Evolutionary conservation across 2,888 invertebrate species (phyloP).

Genomic region (Nesidiocoris tenuis): DNA sequence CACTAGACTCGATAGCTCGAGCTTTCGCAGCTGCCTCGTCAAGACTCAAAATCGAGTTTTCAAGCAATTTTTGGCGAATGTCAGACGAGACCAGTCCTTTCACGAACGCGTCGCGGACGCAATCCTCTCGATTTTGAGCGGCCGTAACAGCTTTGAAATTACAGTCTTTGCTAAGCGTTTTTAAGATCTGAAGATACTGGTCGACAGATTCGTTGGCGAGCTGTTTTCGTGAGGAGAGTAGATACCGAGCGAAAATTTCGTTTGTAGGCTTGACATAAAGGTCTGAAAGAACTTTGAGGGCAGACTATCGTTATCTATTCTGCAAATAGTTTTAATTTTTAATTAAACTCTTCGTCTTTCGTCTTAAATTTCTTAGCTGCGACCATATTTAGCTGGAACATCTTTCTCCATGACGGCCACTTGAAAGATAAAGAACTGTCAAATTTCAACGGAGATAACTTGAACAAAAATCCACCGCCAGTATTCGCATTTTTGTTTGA

Average conservation of each 20-base stretch:
- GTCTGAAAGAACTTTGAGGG: neutral
- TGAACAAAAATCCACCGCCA: no score
- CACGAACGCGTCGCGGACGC: slow-evolving; percentile 1
- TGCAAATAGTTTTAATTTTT: no score
- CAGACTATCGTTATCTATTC: no score
- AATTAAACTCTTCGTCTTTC: no score
- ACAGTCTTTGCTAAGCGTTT: slow-evolving; percentile 7
- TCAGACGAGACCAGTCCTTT: neutral
- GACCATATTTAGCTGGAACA: no score
- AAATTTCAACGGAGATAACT: no score
- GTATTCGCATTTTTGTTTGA: no score
- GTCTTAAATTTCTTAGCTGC: no score
- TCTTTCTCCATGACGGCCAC: no score
- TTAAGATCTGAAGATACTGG: neutral
- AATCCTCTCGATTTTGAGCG: neutral
- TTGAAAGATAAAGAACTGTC: no score
- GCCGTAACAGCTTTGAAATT: neutral
- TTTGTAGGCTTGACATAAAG: slow-evolving; percentile 5
- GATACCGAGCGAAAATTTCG: slow-evolving; percentile 2
- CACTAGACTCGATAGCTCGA: slow-evolving; percentile 1
- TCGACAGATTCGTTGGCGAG: slow-evolving; percentile 7
- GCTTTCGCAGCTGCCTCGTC: neutral
- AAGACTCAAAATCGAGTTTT: slow-evolving; percentile 2
- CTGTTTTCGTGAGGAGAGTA: slow-evolving; percentile 1
- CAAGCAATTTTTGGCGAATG: slow-evolving; percentile 4